Conservation (phyloP, 2,888 invertebrate species). For the Bhutanitis thaidina region DNA sequence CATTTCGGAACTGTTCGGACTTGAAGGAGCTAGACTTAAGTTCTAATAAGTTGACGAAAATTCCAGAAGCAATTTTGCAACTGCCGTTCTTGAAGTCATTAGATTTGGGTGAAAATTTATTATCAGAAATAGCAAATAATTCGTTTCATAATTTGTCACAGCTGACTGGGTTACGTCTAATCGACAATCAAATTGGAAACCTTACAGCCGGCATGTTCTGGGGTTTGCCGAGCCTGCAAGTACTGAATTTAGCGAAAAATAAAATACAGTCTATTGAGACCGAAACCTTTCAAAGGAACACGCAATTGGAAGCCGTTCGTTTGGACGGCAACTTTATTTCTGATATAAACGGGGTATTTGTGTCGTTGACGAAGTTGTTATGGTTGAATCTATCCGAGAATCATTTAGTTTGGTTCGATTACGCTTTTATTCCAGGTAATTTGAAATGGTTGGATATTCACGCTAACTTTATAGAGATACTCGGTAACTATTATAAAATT, state of each 20-base stretch:
- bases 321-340: slow-evolving; percentile 93
- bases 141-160: slow-evolving; percentile 92
- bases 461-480: slow-evolving; percentile 91
- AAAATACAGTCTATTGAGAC: slow-evolving; percentile 91
- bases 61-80: slow-evolving; percentile 92
- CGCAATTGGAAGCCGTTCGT: slow-evolving; percentile 91
- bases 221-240: slow-evolving; percentile 90
- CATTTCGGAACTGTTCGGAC: slow-evolving; percentile 92
- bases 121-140: slow-evolving; percentile 89
- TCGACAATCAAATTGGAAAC: slow-evolving; percentile 94
- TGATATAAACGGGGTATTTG: slow-evolving; percentile 94
- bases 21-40: slow-evolving; percentile 93
- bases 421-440: slow-evolving; percentile 92
- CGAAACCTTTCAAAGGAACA: slow-evolving; percentile 91
- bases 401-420: slow-evolving; percentile 95
- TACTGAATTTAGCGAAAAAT: slow-evolving; percentile 93
- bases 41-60: slow-evolving; percentile 89
- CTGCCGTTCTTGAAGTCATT: slow-evolving; percentile 91
- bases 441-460: slow-evolving; percentile 95
- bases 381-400: slow-evolving; percentile 95
- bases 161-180: slow-evolving; percentile 91
- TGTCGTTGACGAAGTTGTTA: slow-evolving; percentile 88
- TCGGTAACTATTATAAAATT: slow-evolving; percentile 93
- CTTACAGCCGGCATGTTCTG: slow-evolving; percentile 92
- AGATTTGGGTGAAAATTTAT: slow-evolving; percentile 94